Conservation (phyloP, 1,140 invertebrate species). For the Aphelinus certus region DNA sequence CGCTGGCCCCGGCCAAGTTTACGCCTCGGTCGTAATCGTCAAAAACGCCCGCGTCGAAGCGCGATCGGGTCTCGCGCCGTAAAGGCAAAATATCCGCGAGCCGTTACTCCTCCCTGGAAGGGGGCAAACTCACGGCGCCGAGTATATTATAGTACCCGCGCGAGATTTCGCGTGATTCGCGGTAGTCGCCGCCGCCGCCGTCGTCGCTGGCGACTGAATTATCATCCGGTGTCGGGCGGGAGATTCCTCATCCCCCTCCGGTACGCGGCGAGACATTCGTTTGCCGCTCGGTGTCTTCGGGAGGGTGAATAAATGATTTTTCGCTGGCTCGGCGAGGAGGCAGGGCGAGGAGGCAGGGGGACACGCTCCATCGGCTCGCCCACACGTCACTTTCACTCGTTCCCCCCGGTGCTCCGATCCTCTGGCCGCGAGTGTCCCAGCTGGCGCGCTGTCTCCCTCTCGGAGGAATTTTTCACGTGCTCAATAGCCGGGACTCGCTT, state of each 20-base stretch:
- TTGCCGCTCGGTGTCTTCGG: neutral
- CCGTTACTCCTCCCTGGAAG: no score
- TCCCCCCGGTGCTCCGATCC: neutral
- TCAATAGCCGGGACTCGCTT: constrained; percentile 17
- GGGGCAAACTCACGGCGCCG: no score
- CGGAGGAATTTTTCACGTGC: constrained; percentile 22
- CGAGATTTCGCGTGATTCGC: neutral
- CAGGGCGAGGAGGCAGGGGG: no score
- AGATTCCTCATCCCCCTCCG: constrained; percentile 16
- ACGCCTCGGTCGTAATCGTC: constrained; percentile 17
- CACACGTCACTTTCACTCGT: neutral
- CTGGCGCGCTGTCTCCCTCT: neutral
- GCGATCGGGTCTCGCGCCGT: constrained; percentile 15
- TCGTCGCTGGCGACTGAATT: neutral
- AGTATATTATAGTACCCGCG: no score
- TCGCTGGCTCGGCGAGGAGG: no score
- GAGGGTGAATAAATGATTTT: constrained; percentile 27
- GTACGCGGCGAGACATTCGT: neutral
- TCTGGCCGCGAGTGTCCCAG: neutral
- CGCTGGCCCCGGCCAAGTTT: neutral
- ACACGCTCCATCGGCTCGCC: neutral
- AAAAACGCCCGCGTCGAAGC: constrained; percentile 3
- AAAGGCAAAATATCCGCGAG: constrained; percentile 9
- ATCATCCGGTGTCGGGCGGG: neutral
- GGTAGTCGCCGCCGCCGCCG: neutral